Base-by-base conservation (phyloP, 2,888 invertebrate species). In the Rhagophthalmus giganteus region DNA sequence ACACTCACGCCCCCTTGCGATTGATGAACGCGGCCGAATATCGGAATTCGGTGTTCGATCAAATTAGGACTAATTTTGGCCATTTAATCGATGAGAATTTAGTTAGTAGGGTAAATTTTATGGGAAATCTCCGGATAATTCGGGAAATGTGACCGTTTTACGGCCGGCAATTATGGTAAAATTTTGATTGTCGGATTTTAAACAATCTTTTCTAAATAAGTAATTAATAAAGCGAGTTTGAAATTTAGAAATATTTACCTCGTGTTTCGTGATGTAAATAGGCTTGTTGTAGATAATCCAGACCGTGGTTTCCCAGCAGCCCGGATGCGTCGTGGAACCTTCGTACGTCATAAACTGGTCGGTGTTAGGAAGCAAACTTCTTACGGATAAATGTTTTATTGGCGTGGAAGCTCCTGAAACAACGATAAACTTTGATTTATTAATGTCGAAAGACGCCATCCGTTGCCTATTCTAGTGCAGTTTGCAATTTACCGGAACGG, bases 261-360 rank as follows among this genome's bases (percentile, higher is more conserved):
- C 95, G 75, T 93, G 90, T 71, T 88, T 88, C 62, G 94, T 93
- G 72, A 98, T 92, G 81, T 95, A 96, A 72, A 97, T 92, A 57
- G 97, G 97, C 76, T 94, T 95, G 79, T 98, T 98, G 76, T 95
- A 86, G 68, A 99, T 91, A 70, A 98, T 87, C 98, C 98, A 99
- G 51, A 96, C 94, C 26, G 96, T 94, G n/a, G 97, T 97, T 78
- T 99, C 98, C 89, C 96, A 94, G 77, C 98, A 99, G 37, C 96
- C 94, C 5, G 98, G 98, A 77, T 94, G 94, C 45, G 98, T 97
- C 63, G 95, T 90, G 60, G 96, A 96, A 13, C 97, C 97, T 73
- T 97, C 96, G 75, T 97, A 99, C 16, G 98, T 98, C 79, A 99
- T 90, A 78, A 94, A 99, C 73, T 92, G 89, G 66, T 88, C 86